Base-by-base conservation (phyloP, 2,888 invertebrate genomes). In the Anthophora plumipes region DNA sequence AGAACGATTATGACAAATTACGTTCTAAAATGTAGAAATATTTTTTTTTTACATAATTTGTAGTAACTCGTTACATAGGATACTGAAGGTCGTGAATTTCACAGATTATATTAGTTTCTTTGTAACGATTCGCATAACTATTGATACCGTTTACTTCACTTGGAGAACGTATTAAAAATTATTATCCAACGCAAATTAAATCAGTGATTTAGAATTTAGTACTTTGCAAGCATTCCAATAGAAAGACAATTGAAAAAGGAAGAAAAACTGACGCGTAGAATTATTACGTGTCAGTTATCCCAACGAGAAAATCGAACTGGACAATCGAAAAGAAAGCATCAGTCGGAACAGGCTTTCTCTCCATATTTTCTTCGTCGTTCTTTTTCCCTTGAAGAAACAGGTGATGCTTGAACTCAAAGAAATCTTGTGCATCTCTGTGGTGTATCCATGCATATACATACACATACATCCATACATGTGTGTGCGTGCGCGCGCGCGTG, bases 311-410 rank as follows among this genome's bases (percentile, higher is more conserved):
- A 79, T 69, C 66, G 50, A 74, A 61, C 81, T 74, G 61, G 52
- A 67, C 74, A 54, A 80, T 74, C 57, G 52, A 80, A 74, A 80
- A 80, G 74, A 80, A 80, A 81, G 52, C 66, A 79, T 67, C 50
- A 22, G 70, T 68, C 63, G 61, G 8, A 46, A 9, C 66, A 55
- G 66, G 67, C 81, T 81, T 80, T 81, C 81, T 74, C 81, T 67
- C 60, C 69, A 54, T 66, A 67, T 80, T 80, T 69, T 55, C 70
- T 22, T 60, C 46, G 8, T 22, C 41, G 52, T 17, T 54, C n/a
- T 31, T 61, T 55, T 73, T 69, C 66, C 50, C 46, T 25, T 46
- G 17, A 14, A 67, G 52, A 41, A 61, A 22, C 31, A 25, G 66
- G 66, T n/a, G 37, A 50, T 61, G 37, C 46, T 48, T 22, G 39